phyloP scores from a whole-genome alignment of 2,113 vertebrate species.

The Oncorhynchus clarkii region DNA sequence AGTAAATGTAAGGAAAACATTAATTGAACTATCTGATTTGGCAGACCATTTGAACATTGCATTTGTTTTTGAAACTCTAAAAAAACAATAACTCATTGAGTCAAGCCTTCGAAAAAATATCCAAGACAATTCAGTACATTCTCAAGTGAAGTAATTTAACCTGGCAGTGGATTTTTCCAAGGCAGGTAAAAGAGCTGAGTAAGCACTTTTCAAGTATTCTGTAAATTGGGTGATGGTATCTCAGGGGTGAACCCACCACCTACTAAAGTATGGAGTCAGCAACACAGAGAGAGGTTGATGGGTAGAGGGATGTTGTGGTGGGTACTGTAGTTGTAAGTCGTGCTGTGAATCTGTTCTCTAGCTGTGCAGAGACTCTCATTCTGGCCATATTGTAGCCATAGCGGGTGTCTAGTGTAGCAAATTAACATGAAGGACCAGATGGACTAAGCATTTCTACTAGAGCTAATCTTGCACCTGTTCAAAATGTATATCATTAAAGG shows the following conservation, averaged over 20 bases:
- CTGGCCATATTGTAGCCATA: slow-evolving; percentile 52
- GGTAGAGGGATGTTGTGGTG: slow-evolving; percentile 50
- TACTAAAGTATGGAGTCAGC: slow-evolving; percentile 69
- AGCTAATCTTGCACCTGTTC: slow-evolving; percentile 19
- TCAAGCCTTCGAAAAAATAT: not conserved
- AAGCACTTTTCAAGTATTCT: slow-evolving; percentile 62
- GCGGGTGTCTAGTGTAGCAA: slow-evolving; percentile 34
- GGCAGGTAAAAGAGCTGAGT: slow-evolving; percentile 56
- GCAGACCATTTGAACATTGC: too few species aligned
- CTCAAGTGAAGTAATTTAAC: slow-evolving; percentile 58
- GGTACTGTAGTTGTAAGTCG: slow-evolving; percentile 52
- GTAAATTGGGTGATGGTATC: slow-evolving; percentile 63
- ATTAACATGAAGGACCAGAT: slow-evolving; percentile 58
- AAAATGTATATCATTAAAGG: slow-evolving; percentile 23
- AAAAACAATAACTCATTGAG: not conserved
- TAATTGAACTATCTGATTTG: too few species aligned
- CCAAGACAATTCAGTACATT: slow-evolving; percentile 50
- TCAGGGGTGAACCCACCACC: slow-evolving; percentile 66
- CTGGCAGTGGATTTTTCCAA: slow-evolving; percentile 31
- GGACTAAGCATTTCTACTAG: slow-evolving; percentile 39
- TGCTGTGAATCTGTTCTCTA: slow-evolving; percentile 62
- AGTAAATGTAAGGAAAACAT: too few species aligned
- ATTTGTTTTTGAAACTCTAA: too few species aligned
- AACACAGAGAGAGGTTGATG: slow-evolving; percentile 52
- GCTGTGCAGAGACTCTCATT: slow-evolving; percentile 68